Evolutionary conservation across 2,888 invertebrate genomes (phyloP), one percentile per base, ranked within the genome.

Genomic region (Microchrysa polita): DNA sequence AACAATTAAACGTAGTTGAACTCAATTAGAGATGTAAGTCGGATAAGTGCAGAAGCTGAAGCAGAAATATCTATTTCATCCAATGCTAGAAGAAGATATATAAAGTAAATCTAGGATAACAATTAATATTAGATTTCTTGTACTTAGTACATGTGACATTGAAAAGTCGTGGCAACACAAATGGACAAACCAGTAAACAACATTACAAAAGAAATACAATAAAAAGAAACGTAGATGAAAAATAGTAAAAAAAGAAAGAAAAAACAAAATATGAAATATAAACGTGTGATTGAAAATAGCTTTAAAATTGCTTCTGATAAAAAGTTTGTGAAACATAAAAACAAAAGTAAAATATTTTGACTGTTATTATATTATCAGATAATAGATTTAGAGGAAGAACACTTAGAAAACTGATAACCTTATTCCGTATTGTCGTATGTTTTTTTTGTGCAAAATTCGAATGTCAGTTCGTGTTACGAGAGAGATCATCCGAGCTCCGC

Each of bases 201-300:
- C 34, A 34, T 63, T n/a, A 63, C 40, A 63, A 27, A 34, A 2
- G 27, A 27, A 27, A 10, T 53, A 27, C 16, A 18, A 57, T 57
- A 40, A 40, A 57, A 53, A 57, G 14, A 55, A 44, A 73, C 40
- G 5, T n/a, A 63, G 42, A 44, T 40, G 59, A 60, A 59, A 73
- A 60, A 44, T 40, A 60, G 14, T n/a, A n/a, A n/a, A n/a, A n/a
- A n/a, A n/a, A n/a, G n/a, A n/a, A n/a, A n/a, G n/a, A 34, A 0
- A 40, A 63, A 72, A 63, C 52, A 48, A 69, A 59, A 73, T 60
- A 74, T 40, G 72, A 71, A 55, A 67, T 60, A 59, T 73, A 65
- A 76, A 73, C 73, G 74, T 74, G 74, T 76, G 74, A 74, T 74
- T 76, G 72, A 74, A 73, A 44, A 76, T 74, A 76, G 73, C 74